phyloP scores from a whole-genome alignment of 2,797 vertebrate species.

The Hephaestus fuliginosus region DNA sequence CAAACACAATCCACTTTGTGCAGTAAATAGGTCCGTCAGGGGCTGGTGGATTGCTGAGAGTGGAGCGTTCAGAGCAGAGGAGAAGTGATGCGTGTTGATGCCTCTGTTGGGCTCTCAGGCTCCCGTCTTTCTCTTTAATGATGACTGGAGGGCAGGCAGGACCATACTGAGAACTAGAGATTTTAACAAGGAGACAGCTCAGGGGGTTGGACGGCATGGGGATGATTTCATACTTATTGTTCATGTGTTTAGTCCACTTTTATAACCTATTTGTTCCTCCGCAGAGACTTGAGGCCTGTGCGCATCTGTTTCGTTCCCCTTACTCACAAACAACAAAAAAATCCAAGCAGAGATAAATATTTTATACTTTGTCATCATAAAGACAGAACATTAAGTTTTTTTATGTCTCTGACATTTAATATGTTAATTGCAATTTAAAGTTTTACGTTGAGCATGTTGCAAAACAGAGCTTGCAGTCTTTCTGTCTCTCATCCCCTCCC shows the following conservation, averaged over 20 bases:
- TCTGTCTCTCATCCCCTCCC: constrained; percentile 14
- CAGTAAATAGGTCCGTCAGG: constrained; percentile 80
- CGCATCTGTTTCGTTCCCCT: constrained; percentile 19
- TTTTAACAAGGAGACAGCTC: constrained; percentile 77
- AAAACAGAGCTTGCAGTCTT: constrained; percentile 32
- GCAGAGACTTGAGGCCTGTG: constrained; percentile 21
- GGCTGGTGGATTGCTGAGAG: constrained; percentile 72
- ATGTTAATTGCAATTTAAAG: constrained; percentile 21
- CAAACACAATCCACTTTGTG: constrained; percentile 76
- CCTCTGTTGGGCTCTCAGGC: constrained; percentile 68
- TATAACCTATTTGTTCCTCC: constrained; percentile 47
- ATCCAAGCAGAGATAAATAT: background rate
- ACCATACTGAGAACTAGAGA: constrained; percentile 67
- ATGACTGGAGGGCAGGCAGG: constrained; percentile 79
- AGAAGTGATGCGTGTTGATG: constrained; percentile 80
- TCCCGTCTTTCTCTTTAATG: constrained; percentile 79
- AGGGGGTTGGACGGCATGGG: constrained; percentile 49
- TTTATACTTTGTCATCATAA: background rate
- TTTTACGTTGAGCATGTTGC: background rate
- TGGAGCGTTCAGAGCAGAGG: constrained; percentile 61
- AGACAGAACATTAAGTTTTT: background rate
- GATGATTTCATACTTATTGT: constrained; percentile 67
- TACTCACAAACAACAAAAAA: background rate
- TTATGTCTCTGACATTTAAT: constrained; percentile 20
- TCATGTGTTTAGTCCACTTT: constrained; percentile 66